Conservation (phyloP, 1,140 invertebrate genomes). For the Gerris buenoi region DNA sequence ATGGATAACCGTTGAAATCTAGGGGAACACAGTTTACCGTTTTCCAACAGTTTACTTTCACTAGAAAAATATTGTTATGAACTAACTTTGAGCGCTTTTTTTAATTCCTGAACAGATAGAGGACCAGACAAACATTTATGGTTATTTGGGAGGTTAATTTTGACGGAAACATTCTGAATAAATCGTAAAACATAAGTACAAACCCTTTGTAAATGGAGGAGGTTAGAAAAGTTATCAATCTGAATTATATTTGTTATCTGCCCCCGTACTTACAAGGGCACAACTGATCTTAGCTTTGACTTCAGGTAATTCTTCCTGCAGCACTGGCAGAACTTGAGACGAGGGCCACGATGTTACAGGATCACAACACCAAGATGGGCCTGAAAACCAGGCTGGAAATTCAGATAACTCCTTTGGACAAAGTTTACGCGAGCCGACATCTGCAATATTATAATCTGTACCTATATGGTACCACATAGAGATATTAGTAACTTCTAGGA, state of each 20-base stretch:
- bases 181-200: too few relatives aligned
- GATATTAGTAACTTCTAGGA: not conserved
- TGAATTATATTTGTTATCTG: too few relatives aligned
- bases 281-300: too few relatives aligned
- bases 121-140: too few relatives aligned
- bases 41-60: not conserved
- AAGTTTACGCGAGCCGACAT: slow-evolving; percentile 30
- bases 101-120: too few relatives aligned
- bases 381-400: slow-evolving; percentile 29
- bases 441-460: slow-evolving; percentile 28
- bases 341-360: not conserved
- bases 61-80: not conserved
- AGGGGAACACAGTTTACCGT: not conserved
- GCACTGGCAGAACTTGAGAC: not conserved
- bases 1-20: not conserved
- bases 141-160: too few relatives aligned
- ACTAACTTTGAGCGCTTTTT: too few relatives aligned
- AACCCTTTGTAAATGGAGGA: too few relatives aligned
- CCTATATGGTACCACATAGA: slow-evolving; percentile 13
- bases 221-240: too few relatives aligned
- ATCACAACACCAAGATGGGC: slow-evolving; percentile 19
- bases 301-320: not conserved
- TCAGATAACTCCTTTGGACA: slow-evolving; percentile 19
- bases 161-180: too few relatives aligned
- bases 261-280: too few relatives aligned